phyloP scores from a whole-genome alignment of 1,140 invertebrate genomes.

The Eueides isabella region DNA sequence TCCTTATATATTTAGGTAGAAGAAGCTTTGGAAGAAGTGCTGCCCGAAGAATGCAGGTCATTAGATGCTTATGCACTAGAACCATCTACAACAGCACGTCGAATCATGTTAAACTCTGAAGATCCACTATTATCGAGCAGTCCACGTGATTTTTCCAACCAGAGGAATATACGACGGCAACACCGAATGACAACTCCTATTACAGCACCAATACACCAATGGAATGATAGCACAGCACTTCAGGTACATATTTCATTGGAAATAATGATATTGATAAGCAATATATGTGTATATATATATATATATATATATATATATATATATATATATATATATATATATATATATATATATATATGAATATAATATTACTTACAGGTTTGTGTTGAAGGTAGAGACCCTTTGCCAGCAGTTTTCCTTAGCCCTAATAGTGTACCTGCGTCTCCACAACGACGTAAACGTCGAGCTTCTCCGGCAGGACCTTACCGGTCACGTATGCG shows the following conservation, averaged over 20 bases:
- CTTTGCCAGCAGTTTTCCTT: constrained; percentile 87
- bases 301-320: no score
- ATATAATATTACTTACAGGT: constrained; percentile 64
- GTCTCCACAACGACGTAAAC: constrained; percentile 84
- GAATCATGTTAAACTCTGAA: constrained; percentile 90
- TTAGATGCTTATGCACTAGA: constrained; percentile 85
- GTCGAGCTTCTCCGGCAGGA: constrained; percentile 75
- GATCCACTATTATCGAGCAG: constrained; percentile 91
- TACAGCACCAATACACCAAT: constrained; percentile 57
- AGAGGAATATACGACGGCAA: constrained; percentile 84
- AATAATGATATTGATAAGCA: constrained; percentile 19
- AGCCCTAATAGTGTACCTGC: constrained; percentile 87
- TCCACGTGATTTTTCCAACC: constrained; percentile 88
- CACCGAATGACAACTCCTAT: constrained; percentile 54
- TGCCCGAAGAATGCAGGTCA: constrained; percentile 88
- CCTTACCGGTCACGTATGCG: constrained; percentile 75
- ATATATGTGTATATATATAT: no score
- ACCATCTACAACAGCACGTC: constrained; percentile 85
- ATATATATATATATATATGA: no score
- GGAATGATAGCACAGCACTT: constrained; percentile 66
- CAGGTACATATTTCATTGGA: constrained; percentile 52
- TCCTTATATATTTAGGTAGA: not conserved
- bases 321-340: no score
- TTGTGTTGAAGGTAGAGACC: constrained; percentile 71
- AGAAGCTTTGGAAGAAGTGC: constrained; percentile 86